A percentile compares a stretch with the other conserved stretches of the same genome.
Conservation (phyloP, 1,140 invertebrate genomes). For the Drosophila leontia region DNA sequence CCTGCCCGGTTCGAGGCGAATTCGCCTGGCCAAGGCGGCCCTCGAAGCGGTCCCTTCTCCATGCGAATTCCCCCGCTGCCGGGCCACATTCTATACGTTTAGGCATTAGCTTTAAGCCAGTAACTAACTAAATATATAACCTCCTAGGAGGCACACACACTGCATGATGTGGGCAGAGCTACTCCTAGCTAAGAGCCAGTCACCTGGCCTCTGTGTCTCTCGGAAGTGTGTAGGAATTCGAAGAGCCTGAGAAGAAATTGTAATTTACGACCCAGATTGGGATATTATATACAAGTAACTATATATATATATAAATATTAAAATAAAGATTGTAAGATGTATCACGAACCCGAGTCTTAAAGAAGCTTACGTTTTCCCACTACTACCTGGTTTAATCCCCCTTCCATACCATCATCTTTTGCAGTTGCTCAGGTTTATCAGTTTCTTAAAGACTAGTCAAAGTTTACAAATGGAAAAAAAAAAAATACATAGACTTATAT, state of each 20-base stretch:
- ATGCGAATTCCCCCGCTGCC: slow-evolving; percentile 15
- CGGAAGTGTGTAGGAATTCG: slow-evolving; percentile 13
- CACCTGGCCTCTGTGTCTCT: not conserved
- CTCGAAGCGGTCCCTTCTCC: not conserved
- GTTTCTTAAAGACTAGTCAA: slow-evolving; percentile 23
- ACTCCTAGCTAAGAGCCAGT: not conserved
- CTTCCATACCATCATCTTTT: not conserved
- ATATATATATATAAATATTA: slow-evolving; percentile 46
- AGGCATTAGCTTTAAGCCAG: slow-evolving; percentile 22
- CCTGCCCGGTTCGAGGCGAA: slow-evolving; percentile 3
- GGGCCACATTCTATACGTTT: slow-evolving; percentile 9
- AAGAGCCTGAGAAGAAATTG: slow-evolving; percentile 22
- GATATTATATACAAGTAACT: slow-evolving; percentile 42
- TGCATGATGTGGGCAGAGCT: not conserved
- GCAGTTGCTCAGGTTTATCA: slow-evolving; percentile 34
- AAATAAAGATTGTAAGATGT: slow-evolving; percentile 36
- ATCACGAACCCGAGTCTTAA: too few relatives aligned
- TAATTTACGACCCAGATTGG: slow-evolving; percentile 44
- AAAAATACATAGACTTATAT: not conserved
- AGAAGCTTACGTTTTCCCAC: not conserved
- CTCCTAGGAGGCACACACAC: not conserved
- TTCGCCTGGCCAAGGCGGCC: slow-evolving; percentile 19
- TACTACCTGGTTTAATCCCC: not conserved
- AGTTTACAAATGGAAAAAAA: slow-evolving; percentile 23
- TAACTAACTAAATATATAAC: not conserved